Conservation (phyloP, 2,797 vertebrate species). For the Rhabdophis nuchalis region DNA sequence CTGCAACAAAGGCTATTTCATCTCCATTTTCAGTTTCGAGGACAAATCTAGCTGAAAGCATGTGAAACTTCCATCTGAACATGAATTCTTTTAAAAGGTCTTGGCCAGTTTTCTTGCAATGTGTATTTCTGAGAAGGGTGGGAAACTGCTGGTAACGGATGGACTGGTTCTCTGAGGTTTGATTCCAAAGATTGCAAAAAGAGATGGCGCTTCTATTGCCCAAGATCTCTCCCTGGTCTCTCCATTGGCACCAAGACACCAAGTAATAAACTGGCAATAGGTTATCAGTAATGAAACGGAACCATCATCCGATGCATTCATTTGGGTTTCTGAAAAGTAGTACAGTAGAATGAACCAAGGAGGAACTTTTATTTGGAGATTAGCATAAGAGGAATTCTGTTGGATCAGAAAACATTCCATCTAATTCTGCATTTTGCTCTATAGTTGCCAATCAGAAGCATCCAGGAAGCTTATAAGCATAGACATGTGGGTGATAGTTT, state of each 20-base stretch:
- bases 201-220: constrained; percentile 16
- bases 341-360: neutral
- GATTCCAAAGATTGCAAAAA: constrained; percentile 15
- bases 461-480: neutral
- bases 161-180: neutral
- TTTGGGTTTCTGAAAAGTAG: neutral
- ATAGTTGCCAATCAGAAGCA: neutral
- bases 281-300: constrained; percentile 2
- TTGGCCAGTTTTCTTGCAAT: neutral
- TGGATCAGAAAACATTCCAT: neutral
- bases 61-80: neutral
- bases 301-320: neutral
- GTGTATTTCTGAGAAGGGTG: neutral
- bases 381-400: neutral
- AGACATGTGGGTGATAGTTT: neutral
- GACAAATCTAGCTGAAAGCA: constrained; percentile 19
- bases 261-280: constrained; percentile 11
- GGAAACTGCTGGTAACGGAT: neutral
- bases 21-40: neutral
- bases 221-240: neutral
- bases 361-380: neutral
- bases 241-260: neutral
- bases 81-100: constrained; percentile 10
- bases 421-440: neutral
- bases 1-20: neutral